These are phyloP conservation scores for Neocrepidodera transversa DNA, from an alignment of 2,888 invertebrate species.

Conservation along the genomic window DNA sequence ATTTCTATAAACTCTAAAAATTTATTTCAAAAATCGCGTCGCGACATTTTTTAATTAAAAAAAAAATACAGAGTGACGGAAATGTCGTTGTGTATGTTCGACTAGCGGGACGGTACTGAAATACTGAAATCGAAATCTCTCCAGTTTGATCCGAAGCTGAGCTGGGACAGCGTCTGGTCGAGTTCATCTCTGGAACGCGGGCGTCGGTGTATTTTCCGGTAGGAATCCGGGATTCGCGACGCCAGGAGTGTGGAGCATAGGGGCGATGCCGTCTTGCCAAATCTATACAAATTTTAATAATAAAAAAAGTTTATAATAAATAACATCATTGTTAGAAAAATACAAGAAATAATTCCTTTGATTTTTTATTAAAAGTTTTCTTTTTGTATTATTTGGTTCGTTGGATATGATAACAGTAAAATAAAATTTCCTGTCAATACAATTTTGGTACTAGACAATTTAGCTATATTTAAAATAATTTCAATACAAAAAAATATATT, in stretches of 20 bases:
- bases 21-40: background rate
- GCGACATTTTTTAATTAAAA: conserved; percentile 4
- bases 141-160: background rate
- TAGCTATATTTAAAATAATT: too few species aligned
- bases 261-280: background rate
- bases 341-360: too few species aligned
- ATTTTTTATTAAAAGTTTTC: too few species aligned
- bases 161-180: conserved; percentile 4
- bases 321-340: too few species aligned
- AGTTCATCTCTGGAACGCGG: conserved; percentile 11
- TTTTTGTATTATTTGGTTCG: too few species aligned
- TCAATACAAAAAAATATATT: too few species aligned
- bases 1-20: background rate
- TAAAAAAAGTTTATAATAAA: too few species aligned
- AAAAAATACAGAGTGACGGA: background rate
- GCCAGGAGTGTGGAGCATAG: conserved; percentile 2
- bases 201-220: conserved; percentile 2
- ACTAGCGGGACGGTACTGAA: conserved; percentile 2
- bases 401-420: too few species aligned
- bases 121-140: too few species aligned
- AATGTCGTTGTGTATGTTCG: conserved; percentile 4
- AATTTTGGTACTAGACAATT: too few species aligned
- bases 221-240: conserved; percentile 16
- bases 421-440: too few species aligned
- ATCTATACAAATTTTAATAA: background rate